Evolutionary conservation across 2,888 invertebrate genomes (phyloP), one percentile per base, ranked within the genome.

Genomic region (Ligdia adustata): DNA sequence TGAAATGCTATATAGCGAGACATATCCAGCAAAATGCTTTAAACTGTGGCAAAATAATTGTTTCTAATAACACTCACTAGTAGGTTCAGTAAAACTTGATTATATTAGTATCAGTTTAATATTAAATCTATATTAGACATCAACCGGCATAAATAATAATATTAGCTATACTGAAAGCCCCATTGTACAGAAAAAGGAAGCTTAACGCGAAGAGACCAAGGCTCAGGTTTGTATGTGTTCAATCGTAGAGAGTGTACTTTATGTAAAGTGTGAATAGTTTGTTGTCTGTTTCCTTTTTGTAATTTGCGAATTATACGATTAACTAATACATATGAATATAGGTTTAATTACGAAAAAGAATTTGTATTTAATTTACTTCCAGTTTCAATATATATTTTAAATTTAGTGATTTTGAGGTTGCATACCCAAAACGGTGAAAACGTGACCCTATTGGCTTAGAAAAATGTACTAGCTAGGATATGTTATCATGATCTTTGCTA

Each of bases 231-330:
- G 64, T 66, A 77, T 75, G 79, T 80, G 80, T 81, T 79, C 78
- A 78, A 55, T 48, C 28, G 37, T 69, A 68, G 60, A 58, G 64
- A 66, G 57, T 65, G 63, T 73, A 72, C 58, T 53, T 69, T 65
- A 60, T 62, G 60, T 62, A 61, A 51, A 72, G 70, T 74, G 72
- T 79, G 77, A 40, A 48, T 71, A 70, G 71, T 75, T 74, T 74
- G 69, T 77, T 75, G 73, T 76, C 68, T 51, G 70, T 72, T 4
- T 5, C n/a, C 6, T 79, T 77, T 74, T 76, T 79, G 71, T 78
- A 79, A 71, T 72, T 75, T 68, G 58, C 42, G 70, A 69, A 74
- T 66, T 64, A 69, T 69, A 60, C 6, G 12, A 32, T 34, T 45
- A 52, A 70, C 73, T 66, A 70, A 66, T 69, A 69, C 68, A 63